These are phyloP conservation scores for Gasterosteus nipponicus DNA, from an alignment of 2,113 vertebrate genomes.

Conservation along the genomic window DNA sequence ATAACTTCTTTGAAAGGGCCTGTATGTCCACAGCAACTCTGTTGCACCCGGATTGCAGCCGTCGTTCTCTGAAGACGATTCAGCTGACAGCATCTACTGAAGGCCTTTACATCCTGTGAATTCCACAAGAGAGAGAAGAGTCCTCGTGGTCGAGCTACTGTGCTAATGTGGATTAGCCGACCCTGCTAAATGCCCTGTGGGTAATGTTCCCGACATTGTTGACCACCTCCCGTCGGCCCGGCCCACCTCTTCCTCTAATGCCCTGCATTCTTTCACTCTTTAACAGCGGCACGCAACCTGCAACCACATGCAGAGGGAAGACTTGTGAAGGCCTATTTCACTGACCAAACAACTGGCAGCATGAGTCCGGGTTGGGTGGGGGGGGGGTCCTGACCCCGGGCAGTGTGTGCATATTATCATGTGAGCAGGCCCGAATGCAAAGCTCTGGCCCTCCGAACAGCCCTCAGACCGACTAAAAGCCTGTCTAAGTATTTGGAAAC, in stretches of 20 bases:
- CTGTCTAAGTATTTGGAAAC: not conserved
- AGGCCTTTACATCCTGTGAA: not conserved
- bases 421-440: slow-evolving; percentile 32
- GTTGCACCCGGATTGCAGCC: not conserved
- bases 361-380: not conserved
- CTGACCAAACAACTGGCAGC: slow-evolving; percentile 22
- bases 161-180: slow-evolving; percentile 68
- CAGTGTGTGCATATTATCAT: slow-evolving; percentile 18
- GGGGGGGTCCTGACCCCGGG: not conserved
- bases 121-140: not conserved
- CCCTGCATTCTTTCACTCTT: slow-evolving; percentile 78
- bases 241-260: slow-evolving; percentile 62
- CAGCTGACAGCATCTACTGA: not conserved
- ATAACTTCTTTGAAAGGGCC: too few species aligned
- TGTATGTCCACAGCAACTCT: too few species aligned
- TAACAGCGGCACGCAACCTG: slow-evolving; percentile 56
- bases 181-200: slow-evolving; percentile 54
- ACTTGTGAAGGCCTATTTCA: slow-evolving; percentile 6
- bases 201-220: slow-evolving; percentile 55
- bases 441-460: not conserved
- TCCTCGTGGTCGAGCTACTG: slow-evolving; percentile 28
- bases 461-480: slow-evolving; percentile 1
- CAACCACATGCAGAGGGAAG: slow-evolving; percentile 21
- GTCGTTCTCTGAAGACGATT: not conserved
- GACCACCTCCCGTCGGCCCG: slow-evolving; percentile 44